Percentiles rank a stretch among this genome's conserved stretches.
Evolutionary conservation across 2,113 vertebrate genomes (phyloP).

Genomic region (Setophaga coronata): DNA sequence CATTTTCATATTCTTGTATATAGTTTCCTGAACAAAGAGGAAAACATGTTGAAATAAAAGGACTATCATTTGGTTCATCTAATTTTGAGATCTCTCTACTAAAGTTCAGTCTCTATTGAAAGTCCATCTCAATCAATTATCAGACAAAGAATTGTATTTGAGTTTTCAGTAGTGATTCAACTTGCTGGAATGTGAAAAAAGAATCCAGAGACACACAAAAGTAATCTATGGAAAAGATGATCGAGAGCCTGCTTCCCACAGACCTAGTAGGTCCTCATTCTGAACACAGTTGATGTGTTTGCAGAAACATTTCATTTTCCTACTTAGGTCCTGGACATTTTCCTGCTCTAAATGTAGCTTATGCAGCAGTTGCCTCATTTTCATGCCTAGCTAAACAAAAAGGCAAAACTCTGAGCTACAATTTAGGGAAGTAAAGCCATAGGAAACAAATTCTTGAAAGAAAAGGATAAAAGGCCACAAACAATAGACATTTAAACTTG

Average conservation of each 20-base stretch:
- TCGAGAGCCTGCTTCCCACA: background rate
- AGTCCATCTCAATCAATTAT: background rate
- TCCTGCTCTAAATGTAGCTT: background rate
- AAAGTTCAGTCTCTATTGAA: background rate
- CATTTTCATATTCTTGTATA: constrained; percentile 85
- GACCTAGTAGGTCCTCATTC: background rate
- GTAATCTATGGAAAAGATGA: background rate
- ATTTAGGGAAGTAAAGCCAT: background rate
- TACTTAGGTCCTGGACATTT: background rate
- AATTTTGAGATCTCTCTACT: background rate
- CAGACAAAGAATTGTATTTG: background rate
- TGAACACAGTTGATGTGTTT: background rate
- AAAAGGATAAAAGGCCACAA: background rate
- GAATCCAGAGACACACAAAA: background rate
- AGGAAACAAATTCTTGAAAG: background rate
- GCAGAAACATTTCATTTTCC: background rate
- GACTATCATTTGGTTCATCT: background rate
- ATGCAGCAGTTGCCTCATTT: background rate
- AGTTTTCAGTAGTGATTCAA: background rate
- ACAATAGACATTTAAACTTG: background rate
- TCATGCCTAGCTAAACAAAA: background rate
- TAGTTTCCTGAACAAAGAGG: constrained; percentile 74
- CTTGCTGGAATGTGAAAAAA: background rate
- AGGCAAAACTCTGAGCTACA: background rate
- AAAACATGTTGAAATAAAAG: background rate